These are phyloP conservation scores for Atrina japonica DNA, from an alignment of 2,888 invertebrate genomes.

Conservation along the genomic window DNA sequence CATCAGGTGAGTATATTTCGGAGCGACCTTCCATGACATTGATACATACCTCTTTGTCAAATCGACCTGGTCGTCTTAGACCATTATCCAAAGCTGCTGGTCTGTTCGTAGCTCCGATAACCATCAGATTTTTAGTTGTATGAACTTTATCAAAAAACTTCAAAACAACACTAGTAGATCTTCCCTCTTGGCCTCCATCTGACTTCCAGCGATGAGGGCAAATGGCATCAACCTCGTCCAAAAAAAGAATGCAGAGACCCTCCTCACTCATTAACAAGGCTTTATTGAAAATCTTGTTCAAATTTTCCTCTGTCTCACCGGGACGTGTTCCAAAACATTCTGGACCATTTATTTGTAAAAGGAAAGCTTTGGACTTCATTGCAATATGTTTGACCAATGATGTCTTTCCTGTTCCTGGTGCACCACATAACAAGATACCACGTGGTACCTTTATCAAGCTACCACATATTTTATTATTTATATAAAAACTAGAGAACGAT, in stretches of 20 bases:
- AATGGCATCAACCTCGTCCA: slow-evolving; percentile 80
- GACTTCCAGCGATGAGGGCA: slow-evolving; percentile 62
- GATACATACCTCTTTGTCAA: slow-evolving; percentile 83
- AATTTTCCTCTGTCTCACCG: slow-evolving; percentile 83
- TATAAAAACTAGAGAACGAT: slow-evolving; percentile 40
- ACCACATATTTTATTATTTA: background rate
- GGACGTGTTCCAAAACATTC: slow-evolving; percentile 82
- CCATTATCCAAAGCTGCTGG: slow-evolving; percentile 82
- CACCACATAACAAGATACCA: slow-evolving; percentile 73
- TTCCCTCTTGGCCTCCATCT: slow-evolving; percentile 74
- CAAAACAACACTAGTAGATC: slow-evolving; percentile 82
- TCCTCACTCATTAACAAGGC: slow-evolving; percentile 79
- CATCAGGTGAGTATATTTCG: too few species aligned
- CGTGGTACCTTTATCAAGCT: slow-evolving; percentile 43
- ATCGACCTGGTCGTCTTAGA: slow-evolving; percentile 83
- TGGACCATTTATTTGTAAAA: slow-evolving; percentile 81
- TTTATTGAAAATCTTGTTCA: slow-evolving; percentile 82
- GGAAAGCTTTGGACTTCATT: slow-evolving; percentile 81
- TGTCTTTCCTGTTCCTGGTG: slow-evolving; percentile 77
- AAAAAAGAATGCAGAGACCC: slow-evolving; percentile 79
- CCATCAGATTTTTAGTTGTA: slow-evolving; percentile 79
- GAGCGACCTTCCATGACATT: too few species aligned
- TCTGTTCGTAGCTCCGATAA: slow-evolving; percentile 83
- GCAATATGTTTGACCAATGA: slow-evolving; percentile 87
- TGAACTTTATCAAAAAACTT: slow-evolving; percentile 82